phyloP scores from a whole-genome alignment of 2,113 vertebrate genomes.

The Tragulus kanchil region DNA sequence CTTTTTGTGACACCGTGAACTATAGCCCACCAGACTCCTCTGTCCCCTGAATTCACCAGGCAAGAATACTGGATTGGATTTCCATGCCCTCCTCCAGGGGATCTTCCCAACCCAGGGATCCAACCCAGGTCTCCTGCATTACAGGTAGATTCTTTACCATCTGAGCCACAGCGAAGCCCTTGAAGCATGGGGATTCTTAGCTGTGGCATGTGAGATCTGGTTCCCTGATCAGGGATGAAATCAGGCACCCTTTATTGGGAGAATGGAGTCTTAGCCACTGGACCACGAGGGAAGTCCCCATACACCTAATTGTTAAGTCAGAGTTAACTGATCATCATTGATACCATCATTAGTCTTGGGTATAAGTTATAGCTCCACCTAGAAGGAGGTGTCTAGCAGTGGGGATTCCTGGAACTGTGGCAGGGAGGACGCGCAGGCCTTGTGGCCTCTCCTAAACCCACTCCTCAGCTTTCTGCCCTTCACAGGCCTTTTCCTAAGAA shows the following conservation, averaged over 20 bases:
- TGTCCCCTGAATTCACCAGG: too few relatives aligned
- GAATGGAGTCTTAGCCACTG: not conserved
- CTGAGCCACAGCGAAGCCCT: not conserved
- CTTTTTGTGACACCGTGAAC: too few relatives aligned
- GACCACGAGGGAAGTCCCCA: not conserved
- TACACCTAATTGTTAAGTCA: not conserved
- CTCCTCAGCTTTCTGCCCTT: not conserved
- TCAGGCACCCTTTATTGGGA: not conserved
- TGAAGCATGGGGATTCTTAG: not conserved
- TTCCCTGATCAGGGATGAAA: not conserved
- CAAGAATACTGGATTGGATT: too few relatives aligned
- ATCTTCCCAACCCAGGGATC: too few relatives aligned
- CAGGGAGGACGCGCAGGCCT: not conserved
- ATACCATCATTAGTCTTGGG: not conserved
- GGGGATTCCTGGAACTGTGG: not conserved
- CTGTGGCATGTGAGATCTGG: not conserved
- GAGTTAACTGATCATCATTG: not conserved
- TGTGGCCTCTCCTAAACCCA: not conserved
- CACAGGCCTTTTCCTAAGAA: too few relatives aligned
- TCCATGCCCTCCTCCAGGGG: too few relatives aligned
- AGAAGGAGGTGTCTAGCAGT: too few relatives aligned
- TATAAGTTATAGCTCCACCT: not conserved
- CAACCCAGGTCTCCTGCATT: too few relatives aligned
- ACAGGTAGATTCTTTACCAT: too few relatives aligned
- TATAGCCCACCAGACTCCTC: too few relatives aligned